These are phyloP conservation scores for Therioaphis trifolii DNA, from an alignment of 2,888 invertebrate species.

Conservation along the genomic window DNA sequence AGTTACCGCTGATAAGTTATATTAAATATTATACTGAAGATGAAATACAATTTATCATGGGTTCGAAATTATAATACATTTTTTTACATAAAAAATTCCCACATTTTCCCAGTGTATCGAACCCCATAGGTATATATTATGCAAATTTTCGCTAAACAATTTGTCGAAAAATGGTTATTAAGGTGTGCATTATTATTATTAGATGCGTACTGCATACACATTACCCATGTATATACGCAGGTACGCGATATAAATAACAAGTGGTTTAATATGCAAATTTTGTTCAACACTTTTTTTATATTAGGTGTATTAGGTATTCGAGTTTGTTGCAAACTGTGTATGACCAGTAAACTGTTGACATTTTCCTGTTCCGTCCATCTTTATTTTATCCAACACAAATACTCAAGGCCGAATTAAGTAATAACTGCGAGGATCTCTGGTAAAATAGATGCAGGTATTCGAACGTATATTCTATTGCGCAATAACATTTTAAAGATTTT, in stretches of 20 bases:
- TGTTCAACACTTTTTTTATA: neutral
- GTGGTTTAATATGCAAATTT: neutral
- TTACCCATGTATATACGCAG: neutral
- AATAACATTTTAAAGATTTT: neutral
- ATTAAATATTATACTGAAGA: too few relatives aligned
- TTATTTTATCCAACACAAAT: conserved; percentile 5
- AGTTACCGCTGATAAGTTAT: too few relatives aligned
- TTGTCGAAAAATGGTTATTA: neutral
- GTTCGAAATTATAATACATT: too few relatives aligned
- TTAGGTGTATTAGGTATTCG: too few relatives aligned
- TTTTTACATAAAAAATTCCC: too few relatives aligned
- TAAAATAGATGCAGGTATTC: neutral
- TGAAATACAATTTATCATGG: too few relatives aligned
- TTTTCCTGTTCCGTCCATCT: conserved; percentile 37
- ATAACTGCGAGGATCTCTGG: conserved; percentile 12
- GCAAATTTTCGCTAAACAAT: neutral
- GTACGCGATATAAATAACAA: neutral
- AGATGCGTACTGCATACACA: too few relatives aligned
- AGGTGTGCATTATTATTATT: too few relatives aligned
- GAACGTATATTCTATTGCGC: too few relatives aligned
- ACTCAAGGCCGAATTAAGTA: conserved; percentile 21
- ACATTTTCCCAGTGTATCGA: too few relatives aligned
- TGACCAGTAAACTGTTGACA: conserved; percentile 26
- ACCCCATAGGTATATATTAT: too few relatives aligned
- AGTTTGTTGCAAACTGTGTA: conserved; percentile 2